Conservation (phyloP, 1,140 invertebrate genomes). For the Cyclargus thomasi region DNA sequence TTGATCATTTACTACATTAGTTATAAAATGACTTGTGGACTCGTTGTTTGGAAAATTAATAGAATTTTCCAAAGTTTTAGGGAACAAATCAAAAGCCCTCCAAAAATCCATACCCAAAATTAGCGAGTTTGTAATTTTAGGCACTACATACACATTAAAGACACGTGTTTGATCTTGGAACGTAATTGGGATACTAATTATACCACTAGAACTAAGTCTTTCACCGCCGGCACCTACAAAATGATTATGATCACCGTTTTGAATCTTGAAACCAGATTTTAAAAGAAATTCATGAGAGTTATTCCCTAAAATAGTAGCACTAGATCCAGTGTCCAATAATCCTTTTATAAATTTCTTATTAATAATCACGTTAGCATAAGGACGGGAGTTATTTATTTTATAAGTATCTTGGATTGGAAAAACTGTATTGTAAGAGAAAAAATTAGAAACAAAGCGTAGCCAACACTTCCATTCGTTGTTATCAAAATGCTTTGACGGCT, state of each 20-base stretch:
- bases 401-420: slow-evolving; percentile 23
- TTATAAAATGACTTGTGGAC: neutral
- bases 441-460: slow-evolving; percentile 21
- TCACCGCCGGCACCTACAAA: slow-evolving; percentile 28
- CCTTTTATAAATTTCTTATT: slow-evolving; percentile 18
- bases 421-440: slow-evolving; percentile 20
- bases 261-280: neutral
- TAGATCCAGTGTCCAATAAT: slow-evolving; percentile 29
- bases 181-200: slow-evolving; percentile 24
- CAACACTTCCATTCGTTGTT: slow-evolving; percentile 25
- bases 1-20: neutral
- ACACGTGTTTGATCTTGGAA: slow-evolving; percentile 35
- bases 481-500: slow-evolving; percentile 14
- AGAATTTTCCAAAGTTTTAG: slow-evolving; percentile 21
- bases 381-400: slow-evolving; percentile 22
- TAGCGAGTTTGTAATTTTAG: slow-evolving; percentile 21
- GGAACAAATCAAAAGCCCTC: slow-evolving; percentile 9
- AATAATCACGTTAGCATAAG: slow-evolving; percentile 22
- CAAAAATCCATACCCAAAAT: slow-evolving; percentile 31
- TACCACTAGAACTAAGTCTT: slow-evolving; percentile 19
- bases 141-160: slow-evolving; percentile 25
- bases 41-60: slow-evolving; percentile 15
- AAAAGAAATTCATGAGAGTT: slow-evolving; percentile 20
- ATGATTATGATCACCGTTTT: neutral
- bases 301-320: slow-evolving; percentile 28